Percentiles rank a stretch among this genome's conserved stretches.
Evolutionary conservation across 2,113 vertebrate species (phyloP).

Genomic region (Apus apus): DNA sequence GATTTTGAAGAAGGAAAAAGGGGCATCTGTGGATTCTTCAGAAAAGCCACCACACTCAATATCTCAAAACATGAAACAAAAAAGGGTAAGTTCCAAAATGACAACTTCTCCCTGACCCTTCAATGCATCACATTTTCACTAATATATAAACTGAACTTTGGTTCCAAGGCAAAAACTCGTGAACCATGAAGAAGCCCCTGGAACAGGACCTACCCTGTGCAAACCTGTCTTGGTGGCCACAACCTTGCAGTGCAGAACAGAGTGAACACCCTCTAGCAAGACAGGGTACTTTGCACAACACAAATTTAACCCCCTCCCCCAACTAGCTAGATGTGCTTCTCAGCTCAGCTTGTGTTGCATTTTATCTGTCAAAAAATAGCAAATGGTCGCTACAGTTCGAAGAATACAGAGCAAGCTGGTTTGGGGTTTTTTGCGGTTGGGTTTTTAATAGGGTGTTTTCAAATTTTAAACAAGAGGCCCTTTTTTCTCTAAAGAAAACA

Average conservation of each 20-base stretch:
- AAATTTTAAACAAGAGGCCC: neutral
- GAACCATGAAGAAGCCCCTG: neutral
- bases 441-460: neutral
- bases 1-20: conserved; percentile 77
- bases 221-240: neutral
- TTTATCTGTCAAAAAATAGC: neutral
- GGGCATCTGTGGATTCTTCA: conserved; percentile 82
- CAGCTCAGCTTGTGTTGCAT: neutral
- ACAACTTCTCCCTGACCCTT: neutral
- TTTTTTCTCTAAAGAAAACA: neutral
- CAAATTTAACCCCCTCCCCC: neutral
- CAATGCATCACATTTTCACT: neutral
- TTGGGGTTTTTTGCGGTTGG: fast-evolving
- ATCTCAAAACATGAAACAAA: conserved; percentile 80
- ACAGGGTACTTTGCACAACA: fast-evolving
- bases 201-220: neutral
- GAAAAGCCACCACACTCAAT: conserved; percentile 79
- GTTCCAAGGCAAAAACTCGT: neutral
- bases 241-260: neutral
- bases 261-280: neutral
- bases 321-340: neutral
- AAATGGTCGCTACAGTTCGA: neutral
- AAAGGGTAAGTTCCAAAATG: conserved; percentile 78
- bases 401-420: neutral
- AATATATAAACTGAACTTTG: neutral